Conservation (phyloP, 2,113 vertebrate genomes). For the Euleptes europaea region DNA sequence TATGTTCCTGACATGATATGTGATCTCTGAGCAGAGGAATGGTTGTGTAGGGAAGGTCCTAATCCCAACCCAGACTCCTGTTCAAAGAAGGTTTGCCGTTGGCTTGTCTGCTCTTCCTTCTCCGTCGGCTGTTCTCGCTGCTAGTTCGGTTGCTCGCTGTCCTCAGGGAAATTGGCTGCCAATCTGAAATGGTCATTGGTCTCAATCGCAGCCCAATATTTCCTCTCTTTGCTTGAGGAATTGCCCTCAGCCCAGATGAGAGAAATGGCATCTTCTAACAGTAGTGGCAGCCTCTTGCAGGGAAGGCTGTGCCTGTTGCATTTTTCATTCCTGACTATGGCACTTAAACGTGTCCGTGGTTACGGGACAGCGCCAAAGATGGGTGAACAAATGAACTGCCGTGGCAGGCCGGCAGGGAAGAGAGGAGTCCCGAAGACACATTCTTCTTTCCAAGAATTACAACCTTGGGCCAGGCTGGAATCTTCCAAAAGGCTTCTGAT, state of each 20-base stretch:
- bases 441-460: background rate
- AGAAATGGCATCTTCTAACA: background rate
- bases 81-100: background rate
- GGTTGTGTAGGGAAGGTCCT: no score
- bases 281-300: slow-evolving; percentile 16
- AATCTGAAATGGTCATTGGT: slow-evolving; percentile 28
- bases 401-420: slow-evolving; percentile 2
- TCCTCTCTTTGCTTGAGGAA: background rate
- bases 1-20: background rate
- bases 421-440: background rate
- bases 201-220: slow-evolving; percentile 34
- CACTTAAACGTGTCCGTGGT: background rate
- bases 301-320: slow-evolving; percentile 6
- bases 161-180: background rate
- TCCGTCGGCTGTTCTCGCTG: background rate
- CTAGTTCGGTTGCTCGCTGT: no score
- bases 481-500: no score
- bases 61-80: no score
- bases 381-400: background rate
- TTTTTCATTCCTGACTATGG: slow-evolving; percentile 24
- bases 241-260: slow-evolving; percentile 25
- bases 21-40: background rate
- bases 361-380: background rate
- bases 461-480: background rate
- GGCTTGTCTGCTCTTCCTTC: background rate